Percentiles rank a stretch among this genome's conserved stretches.
These are phyloP conservation scores for Wasmannia auropunctata DNA, from an alignment of 1,140 invertebrate genomes.

Conservation along the genomic window DNA sequence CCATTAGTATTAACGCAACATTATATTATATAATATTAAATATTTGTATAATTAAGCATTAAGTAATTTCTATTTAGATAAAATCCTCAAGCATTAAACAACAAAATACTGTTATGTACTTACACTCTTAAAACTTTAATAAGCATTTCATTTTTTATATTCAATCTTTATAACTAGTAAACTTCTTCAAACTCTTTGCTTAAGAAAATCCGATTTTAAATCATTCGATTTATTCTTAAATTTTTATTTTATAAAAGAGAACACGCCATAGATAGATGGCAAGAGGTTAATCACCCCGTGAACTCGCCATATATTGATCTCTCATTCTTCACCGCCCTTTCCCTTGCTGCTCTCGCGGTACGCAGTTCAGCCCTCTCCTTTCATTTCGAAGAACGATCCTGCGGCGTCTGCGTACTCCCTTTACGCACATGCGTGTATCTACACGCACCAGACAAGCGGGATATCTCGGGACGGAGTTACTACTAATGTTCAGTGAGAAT, in stretches of 20 bases:
- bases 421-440: slow-evolving; percentile 32
- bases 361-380: slow-evolving; percentile 31
- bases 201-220: background rate
- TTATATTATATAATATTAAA: background rate
- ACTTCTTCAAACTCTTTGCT: background rate
- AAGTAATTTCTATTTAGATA: background rate
- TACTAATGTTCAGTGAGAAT: slow-evolving; percentile 76
- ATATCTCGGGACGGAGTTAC: slow-evolving; percentile 39
- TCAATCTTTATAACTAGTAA: background rate
- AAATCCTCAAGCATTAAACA: too few relatives aligned
- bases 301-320: slow-evolving; percentile 52
- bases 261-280: background rate
- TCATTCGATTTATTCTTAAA: background rate
- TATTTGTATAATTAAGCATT: background rate
- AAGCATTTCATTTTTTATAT: background rate
- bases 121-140: background rate
- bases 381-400: slow-evolving; percentile 18
- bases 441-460: slow-evolving; percentile 19
- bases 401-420: slow-evolving; percentile 65
- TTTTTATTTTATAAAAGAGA: background rate
- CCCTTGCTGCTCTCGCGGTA: slow-evolving; percentile 21
- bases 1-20: too few relatives aligned
- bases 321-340: slow-evolving; percentile 48
- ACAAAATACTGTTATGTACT: background rate
- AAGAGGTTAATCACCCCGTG: slow-evolving; percentile 50